Conservation (phyloP, 2,888 invertebrate species). For the Mallateleia sp. region DNA sequence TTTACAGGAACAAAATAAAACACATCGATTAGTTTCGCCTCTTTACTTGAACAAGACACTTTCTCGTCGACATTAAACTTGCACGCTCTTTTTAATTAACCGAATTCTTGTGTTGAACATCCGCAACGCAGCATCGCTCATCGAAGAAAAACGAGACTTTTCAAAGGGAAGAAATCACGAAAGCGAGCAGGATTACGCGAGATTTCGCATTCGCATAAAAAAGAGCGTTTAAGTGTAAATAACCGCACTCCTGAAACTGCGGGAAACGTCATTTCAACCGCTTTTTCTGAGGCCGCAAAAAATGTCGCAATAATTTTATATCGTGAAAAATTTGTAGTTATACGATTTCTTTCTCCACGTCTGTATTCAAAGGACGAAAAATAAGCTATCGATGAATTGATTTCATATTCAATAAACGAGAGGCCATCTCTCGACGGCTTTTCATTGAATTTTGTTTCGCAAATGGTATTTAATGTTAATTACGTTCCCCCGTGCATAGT, state of each 20-base stretch:
- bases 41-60: too few species aligned
- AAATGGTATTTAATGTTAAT: slow-evolving; percentile 8
- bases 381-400: too few species aligned
- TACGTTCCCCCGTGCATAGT: slow-evolving; percentile 12
- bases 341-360: neutral
- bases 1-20: too few species aligned
- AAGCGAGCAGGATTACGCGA: slow-evolving; percentile 25
- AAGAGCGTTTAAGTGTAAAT: slow-evolving; percentile 41
- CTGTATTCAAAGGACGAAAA: too few species aligned
- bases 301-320: slow-evolving; percentile 3
- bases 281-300: slow-evolving; percentile 25
- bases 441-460: neutral
- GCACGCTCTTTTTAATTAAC: slow-evolving; percentile 6
- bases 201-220: slow-evolving; percentile 3
- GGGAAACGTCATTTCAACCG: slow-evolving; percentile 12
- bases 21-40: too few species aligned
- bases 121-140: neutral
- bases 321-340: too few species aligned
- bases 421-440: too few species aligned
- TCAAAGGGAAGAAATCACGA: slow-evolving; percentile 11
- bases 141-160: neutral
- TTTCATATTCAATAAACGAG: too few species aligned
- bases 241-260: slow-evolving; percentile 4
- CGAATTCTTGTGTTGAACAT: slow-evolving; percentile 7
- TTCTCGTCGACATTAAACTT: too few species aligned